Evolutionary conservation across 2,888 invertebrate genomes (phyloP), one percentile per base, ranked within the genome.

Genomic region (Sinotaia quadrata): DNA sequence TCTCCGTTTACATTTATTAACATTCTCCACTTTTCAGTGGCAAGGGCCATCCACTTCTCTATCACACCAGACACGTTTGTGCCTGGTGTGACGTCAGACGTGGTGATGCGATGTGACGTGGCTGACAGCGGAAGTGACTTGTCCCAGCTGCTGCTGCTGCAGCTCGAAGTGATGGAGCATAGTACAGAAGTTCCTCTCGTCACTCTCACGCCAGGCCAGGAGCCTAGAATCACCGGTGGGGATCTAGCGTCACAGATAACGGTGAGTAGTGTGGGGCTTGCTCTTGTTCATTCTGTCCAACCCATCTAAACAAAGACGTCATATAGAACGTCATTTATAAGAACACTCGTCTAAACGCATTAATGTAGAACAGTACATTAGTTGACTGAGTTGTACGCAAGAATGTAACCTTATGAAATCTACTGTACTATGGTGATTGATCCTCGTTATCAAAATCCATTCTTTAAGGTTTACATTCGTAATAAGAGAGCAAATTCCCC

Each of bases 21-120:
- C n/a, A n/a, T n/a, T n/a, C n/a, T n/a, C n/a, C 31, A 5, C 5
- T n/a, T 8, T 15, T 4, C 51, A 61, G 61, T 7, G 47, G 24
- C 12, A n/a, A 8, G 49, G 12, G 51, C 33, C 10, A 34, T 54
- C 8, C 21, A 15, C 29, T 54, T 63, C 63, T 31, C 29, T 31
- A 37, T 63, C 41, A 54, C 52, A 8, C 63, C 63, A 27, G 21
- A n/a, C 41, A 41, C 63, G 15, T 63, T 63, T 54, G 41, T 54
- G 2, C 54, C 63, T n/a, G 63, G 54, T 1, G 54, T 63, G 63
- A 63, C 63, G 52, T 31, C 63, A 41, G n/a, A 29, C 12, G 63
- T 63, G 41, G 24, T 15, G 36, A 63, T 63, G 63, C 63, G 63
- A 2, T 63, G 63, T n/a, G 54, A 63, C 37, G 63, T 63, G 24